Evolutionary conservation across 1,140 invertebrate genomes (phyloP), one percentile per base, ranked within the genome.

Genomic region (Rhyzopertha dominica): DNA sequence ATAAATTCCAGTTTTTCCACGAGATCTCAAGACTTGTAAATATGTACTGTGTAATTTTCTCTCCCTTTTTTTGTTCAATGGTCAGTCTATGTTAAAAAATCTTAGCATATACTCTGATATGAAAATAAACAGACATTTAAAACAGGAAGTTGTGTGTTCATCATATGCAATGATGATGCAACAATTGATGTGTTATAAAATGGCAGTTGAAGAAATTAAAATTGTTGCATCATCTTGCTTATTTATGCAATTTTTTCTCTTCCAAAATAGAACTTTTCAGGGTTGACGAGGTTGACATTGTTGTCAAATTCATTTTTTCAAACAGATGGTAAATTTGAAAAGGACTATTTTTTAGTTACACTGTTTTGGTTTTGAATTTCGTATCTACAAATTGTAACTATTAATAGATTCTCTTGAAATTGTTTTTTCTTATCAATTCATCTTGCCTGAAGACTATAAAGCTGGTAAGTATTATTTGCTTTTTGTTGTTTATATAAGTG

Each of bases 51-150:
- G 12, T 30, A 4, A 30, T 5, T 5, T n/a, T 32, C 8, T 36
- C 43, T 36, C 24, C 36, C 41, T 53, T 57, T 55, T 57, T 60
- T 58, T 48, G 49, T 46, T 46, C 56, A 52, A 60, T 56, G 58
- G 60, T 60, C 58, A 60, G 58, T 60, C 56, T 59, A 53, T 56
- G 48, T 59, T 56, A 49, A 46, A n/a, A n/a, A n/a, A n/a, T n/a
- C 45, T 59, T 56, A 56, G 54, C n/a, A n/a, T 59, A 56, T 56
- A 59, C 53, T 59, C 51, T 49, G 42, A 58, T 53, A 59, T 56
- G 42, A 59, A 54, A 53, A 47, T 4, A 26, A 39, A 24, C 19
- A 36, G 31, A 45, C 37, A 45, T 26, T 37, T 29, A 30, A 37
- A 45, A 23, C n/a, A 28, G 26, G 13, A n/a, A 28, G 13, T 28